A percentile compares a stretch with the other conserved stretches of the same genome.
Conservation (phyloP, 2,113 vertebrate genomes). For the Phalacrocorax aristotelis region DNA sequence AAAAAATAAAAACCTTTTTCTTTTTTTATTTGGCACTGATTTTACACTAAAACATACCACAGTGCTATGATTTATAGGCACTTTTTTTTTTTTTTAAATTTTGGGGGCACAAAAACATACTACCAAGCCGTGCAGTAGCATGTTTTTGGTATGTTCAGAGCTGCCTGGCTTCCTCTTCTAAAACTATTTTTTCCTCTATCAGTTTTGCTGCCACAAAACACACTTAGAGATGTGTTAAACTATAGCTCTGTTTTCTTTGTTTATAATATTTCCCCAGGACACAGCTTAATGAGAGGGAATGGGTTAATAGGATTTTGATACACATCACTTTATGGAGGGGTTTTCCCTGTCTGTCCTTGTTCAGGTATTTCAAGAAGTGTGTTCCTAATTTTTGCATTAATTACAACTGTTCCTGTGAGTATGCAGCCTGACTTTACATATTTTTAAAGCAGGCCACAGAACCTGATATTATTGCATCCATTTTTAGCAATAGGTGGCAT, state of each 20-base stretch:
- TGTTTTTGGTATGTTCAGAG: neutral
- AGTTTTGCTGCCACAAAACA: neutral
- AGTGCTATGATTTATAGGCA: neutral
- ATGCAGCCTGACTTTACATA: neutral
- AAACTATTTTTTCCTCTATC: neutral
- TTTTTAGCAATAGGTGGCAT: constrained; percentile 4
- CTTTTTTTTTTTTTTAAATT: no score
- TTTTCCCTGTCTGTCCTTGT: neutral
- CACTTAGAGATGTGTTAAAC: neutral
- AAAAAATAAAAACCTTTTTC: no score
- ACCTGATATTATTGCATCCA: neutral
- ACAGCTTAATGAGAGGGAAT: neutral
- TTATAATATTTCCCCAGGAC: neutral
- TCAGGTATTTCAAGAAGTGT: neutral
- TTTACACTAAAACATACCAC: neutral
- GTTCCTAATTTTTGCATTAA: constrained; percentile 42
- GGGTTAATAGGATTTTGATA: neutral
- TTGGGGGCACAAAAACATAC: neutral
- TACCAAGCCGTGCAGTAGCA: neutral
- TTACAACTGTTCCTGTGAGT: constrained; percentile 45
- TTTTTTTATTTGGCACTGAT: neutral
- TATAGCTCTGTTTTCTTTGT: neutral
- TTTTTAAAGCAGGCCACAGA: constrained; percentile 48
- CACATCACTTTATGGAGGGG: neutral
- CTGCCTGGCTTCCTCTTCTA: neutral